Conservation (phyloP, 2,797 vertebrate species). For the Myotis pilosus region DNA sequence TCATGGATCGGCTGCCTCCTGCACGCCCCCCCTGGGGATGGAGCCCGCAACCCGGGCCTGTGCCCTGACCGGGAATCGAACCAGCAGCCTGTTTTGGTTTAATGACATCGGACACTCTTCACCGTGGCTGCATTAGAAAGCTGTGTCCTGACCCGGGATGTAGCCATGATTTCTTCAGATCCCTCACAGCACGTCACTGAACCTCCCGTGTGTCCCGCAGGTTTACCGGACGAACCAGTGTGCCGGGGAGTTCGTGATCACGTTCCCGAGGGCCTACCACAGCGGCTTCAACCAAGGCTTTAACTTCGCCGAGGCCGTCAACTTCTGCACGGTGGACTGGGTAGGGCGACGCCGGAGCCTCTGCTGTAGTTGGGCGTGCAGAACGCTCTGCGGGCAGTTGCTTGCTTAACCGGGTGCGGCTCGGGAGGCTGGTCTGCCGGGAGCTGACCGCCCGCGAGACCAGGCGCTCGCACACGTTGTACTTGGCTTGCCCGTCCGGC, state of each 20-base stretch:
- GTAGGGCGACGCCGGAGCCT: slow-evolving; percentile 81
- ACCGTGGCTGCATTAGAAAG: not conserved
- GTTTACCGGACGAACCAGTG: slow-evolving; percentile 99
- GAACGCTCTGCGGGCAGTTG: too few species aligned
- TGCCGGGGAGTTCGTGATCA: slow-evolving; percentile 99
- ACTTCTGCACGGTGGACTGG: slow-evolving; percentile 99
- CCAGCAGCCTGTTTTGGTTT: not conserved
- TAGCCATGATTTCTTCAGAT: not conserved
- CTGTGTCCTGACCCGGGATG: not conserved
- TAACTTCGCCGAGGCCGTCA: slow-evolving; percentile 99
- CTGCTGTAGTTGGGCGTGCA: rapidly evolving
- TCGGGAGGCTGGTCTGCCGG: not conserved
- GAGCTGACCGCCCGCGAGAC: not conserved
- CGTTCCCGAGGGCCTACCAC: slow-evolving; percentile 98
- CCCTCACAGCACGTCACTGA: not conserved
- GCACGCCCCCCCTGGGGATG: too few species aligned
- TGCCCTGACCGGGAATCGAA: not conserved
- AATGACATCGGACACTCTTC: not conserved
- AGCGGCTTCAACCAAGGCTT: slow-evolving; percentile 99
- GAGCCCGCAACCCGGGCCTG: too few species aligned
- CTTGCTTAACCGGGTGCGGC: not conserved
- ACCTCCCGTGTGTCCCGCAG: slow-evolving; percentile 78
- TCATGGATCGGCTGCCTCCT: too few species aligned
- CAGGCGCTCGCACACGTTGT: too few species aligned
- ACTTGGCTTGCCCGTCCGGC: not conserved